Evolutionary conservation across 2,888 invertebrate genomes (phyloP).

Genomic region (Eupeodes latifasciatus): DNA sequence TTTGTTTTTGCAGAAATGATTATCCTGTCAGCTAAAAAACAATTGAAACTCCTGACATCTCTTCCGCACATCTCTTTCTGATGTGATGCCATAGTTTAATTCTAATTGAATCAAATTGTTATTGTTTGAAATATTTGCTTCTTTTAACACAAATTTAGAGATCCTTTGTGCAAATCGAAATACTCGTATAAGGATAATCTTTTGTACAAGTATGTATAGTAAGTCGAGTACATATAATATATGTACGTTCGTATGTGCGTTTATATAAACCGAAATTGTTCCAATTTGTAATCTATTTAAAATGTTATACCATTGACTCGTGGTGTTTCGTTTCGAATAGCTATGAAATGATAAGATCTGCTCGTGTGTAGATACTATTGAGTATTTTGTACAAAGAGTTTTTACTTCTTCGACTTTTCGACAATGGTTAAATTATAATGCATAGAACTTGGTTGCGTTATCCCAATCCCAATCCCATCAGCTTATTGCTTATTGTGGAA

Average conservation of each 20-base stretch:
- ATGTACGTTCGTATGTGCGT: too few relatives aligned
- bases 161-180: constrained; percentile 7
- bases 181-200: neutral
- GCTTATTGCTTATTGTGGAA: too few relatives aligned
- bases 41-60: constrained; percentile 61
- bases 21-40: constrained; percentile 58
- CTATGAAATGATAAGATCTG: too few relatives aligned
- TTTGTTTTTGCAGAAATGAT: constrained; percentile 54
- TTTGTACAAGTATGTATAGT: neutral
- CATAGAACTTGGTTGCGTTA: too few relatives aligned
- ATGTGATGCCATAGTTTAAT: constrained; percentile 43
- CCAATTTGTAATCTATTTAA: neutral
- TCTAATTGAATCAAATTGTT: constrained; percentile 63
- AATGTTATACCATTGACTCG: neutral
- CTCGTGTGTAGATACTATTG: too few relatives aligned
- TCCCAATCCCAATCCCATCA: too few relatives aligned
- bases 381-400: too few relatives aligned
- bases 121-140: constrained; percentile 40
- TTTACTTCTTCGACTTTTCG: too few relatives aligned
- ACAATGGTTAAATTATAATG: too few relatives aligned
- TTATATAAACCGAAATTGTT: too few relatives aligned
- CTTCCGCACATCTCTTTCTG: constrained; percentile 2
- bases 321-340: too few relatives aligned
- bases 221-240: too few relatives aligned
- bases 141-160: constrained; percentile 6